Evolutionary conservation across 2,888 invertebrate species (phyloP).

Genomic region (Lepas anatifera): DNA sequence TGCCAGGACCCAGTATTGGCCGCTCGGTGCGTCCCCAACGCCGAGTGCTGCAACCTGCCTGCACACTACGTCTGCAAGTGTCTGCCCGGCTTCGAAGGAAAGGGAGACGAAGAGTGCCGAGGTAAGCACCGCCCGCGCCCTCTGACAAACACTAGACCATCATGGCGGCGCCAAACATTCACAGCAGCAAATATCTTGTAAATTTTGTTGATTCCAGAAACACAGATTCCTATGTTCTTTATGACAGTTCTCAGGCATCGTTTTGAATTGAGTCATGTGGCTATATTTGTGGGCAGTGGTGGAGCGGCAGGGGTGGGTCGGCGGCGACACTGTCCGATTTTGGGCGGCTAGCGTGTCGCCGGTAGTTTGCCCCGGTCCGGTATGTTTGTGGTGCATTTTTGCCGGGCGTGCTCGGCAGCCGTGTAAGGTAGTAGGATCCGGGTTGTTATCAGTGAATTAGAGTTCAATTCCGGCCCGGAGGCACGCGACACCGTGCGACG

Average conservation of each 20-base stretch:
- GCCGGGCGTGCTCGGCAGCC: neutral
- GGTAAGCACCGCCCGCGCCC: no score
- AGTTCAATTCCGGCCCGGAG: no score
- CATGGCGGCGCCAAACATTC: no score
- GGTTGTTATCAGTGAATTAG: no score
- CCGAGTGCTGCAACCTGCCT: constrained; percentile 88
- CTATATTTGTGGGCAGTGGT: no score
- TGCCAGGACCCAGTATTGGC: constrained; percentile 76
- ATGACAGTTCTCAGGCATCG: no score
- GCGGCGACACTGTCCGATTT: neutral
- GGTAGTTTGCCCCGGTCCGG: neutral
- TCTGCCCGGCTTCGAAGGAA: constrained; percentile 76
- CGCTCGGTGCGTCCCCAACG: constrained; percentile 74
- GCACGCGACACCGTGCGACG: neutral
- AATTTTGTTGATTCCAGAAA: no score
- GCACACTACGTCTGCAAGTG: constrained; percentile 92
- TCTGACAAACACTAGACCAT: no score
- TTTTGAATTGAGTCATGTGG: no score
- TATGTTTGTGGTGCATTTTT: neutral
- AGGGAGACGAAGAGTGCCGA: constrained; percentile 74
- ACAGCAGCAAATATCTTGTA: no score
- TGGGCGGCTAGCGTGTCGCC: neutral
- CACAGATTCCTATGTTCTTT: no score
- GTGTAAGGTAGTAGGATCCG: neutral
- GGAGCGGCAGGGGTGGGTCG: no score